A percentile compares a stretch with the other conserved stretches of the same genome.
Conservation (phyloP, 2,797 vertebrate species). For the Thripadectes ignobilis region DNA sequence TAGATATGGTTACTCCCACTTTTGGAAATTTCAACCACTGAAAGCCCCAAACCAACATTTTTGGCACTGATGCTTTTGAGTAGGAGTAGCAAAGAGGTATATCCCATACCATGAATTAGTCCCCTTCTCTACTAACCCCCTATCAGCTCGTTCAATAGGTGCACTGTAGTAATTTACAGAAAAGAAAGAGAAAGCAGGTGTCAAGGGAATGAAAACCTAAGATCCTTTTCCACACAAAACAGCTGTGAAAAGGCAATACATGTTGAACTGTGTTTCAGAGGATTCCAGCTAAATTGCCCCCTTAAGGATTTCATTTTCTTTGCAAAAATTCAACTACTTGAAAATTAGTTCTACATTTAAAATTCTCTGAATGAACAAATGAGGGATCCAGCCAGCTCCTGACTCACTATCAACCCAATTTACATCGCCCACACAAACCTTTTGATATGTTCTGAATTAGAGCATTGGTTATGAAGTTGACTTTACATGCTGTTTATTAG, state of each 20-base stretch:
- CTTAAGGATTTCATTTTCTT: constrained; percentile 63
- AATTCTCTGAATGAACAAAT: constrained; percentile 56
- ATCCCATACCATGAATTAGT: not conserved
- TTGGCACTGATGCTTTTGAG: not conserved
- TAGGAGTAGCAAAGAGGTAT: not conserved
- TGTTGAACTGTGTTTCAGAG: constrained; percentile 26
- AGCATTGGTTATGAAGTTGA: constrained; percentile 29
- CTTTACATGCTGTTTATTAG: constrained; percentile 48
- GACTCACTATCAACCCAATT: constrained; percentile 59
- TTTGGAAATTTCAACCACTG: not conserved
- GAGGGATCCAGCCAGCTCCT: constrained; percentile 47
- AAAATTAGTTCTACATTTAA: constrained; percentile 63
- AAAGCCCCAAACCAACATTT: not conserved
- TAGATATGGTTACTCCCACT: not conserved
- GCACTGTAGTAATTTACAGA: not conserved
- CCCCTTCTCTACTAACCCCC: not conserved
- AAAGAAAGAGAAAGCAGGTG: constrained; percentile 26
- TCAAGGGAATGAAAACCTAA: not conserved
- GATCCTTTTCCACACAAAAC: constrained; percentile 20
- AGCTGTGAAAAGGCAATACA: constrained; percentile 20
- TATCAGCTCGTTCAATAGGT: not conserved
- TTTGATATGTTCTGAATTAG: constrained; percentile 57
- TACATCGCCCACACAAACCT: constrained; percentile 55
- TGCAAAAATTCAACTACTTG: constrained; percentile 48
- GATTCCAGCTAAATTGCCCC: constrained; percentile 23